Conservation (phyloP, 2,888 invertebrate species). For the Cerastoderma edule region DNA sequence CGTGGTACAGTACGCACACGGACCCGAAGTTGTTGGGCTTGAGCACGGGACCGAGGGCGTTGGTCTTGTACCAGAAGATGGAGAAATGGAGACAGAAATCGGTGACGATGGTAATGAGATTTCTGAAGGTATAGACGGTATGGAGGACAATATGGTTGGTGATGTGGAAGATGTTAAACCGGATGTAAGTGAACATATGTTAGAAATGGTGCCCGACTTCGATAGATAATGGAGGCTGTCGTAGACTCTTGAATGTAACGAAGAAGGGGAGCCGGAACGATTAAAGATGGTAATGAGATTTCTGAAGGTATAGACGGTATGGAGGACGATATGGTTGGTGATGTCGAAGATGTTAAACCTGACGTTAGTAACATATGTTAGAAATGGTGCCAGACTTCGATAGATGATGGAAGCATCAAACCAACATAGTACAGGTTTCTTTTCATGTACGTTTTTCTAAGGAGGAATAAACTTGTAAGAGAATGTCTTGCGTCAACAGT, state of each 20-base stretch:
- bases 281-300: constrained; percentile 34
- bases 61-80: constrained; percentile 18
- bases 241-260: too few species aligned
- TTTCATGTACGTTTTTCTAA: too few species aligned
- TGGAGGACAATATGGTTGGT: constrained; percentile 24
- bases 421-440: too few species aligned
- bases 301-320: constrained; percentile 38
- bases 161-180: constrained; percentile 33
- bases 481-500: too few species aligned
- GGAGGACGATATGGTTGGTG: constrained; percentile 25
- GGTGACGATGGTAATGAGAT: constrained; percentile 37
- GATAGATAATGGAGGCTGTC: constrained; percentile 13
- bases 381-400: too few species aligned
- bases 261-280: constrained; percentile 29
- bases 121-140: constrained; percentile 36
- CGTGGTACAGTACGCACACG: constrained; percentile 7
- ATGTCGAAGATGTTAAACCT: constrained; percentile 30
- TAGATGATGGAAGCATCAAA: too few species aligned
- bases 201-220: constrained; percentile 32
- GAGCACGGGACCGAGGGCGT: constrained; percentile 21
- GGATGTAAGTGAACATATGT: constrained; percentile 39
- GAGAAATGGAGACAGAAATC: constrained; percentile 30
- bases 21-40: constrained; percentile 5
- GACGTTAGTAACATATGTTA: constrained; percentile 34
- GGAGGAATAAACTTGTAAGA: too few species aligned